Conservation (phyloP, 2,888 invertebrate species). For the Drosophila meridiana region DNA sequence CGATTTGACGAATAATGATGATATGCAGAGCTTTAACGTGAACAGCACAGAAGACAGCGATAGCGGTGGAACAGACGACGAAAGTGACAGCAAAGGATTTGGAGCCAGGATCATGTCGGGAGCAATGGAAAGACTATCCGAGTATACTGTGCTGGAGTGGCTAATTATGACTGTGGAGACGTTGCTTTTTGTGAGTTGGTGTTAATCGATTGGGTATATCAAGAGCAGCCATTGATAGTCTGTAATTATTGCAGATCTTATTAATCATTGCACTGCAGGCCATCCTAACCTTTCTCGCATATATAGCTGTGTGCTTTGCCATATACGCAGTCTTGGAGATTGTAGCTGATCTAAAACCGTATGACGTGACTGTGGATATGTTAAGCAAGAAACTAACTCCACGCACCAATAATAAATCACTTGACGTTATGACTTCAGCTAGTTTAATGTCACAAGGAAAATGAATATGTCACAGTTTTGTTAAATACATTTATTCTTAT, state of each 20-base stretch:
- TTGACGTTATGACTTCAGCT: slow-evolving; percentile 53
- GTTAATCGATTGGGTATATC: slow-evolving; percentile 28
- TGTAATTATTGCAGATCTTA: slow-evolving; percentile 61
- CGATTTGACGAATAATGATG: neutral
- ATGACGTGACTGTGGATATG: neutral
- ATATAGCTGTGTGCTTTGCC: slow-evolving; percentile 62
- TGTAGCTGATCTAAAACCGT: slow-evolving; percentile 28
- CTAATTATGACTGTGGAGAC: slow-evolving; percentile 21
- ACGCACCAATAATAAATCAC: neutral
- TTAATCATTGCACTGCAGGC: slow-evolving; percentile 77
- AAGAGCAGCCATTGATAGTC: slow-evolving; percentile 31
- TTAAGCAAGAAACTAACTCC: slow-evolving; percentile 45
- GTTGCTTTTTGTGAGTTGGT: slow-evolving; percentile 59
- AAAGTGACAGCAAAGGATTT: neutral
- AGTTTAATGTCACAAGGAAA: slow-evolving; percentile 58
- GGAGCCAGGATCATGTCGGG: slow-evolving; percentile 9
- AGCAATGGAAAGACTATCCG: slow-evolving; percentile 10
- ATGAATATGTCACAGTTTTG: slow-evolving; percentile 5
- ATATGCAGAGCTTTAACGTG: neutral
- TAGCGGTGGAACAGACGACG: neutral
- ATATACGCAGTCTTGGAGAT: slow-evolving; percentile 66
- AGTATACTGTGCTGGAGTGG: slow-evolving; percentile 11
- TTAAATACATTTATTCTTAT: neutral
- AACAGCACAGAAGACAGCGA: neutral
- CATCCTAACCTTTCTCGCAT: slow-evolving; percentile 63